These are phyloP conservation scores for Calidris pygmaea DNA, from an alignment of 2,113 vertebrate species.

Conservation along the genomic window DNA sequence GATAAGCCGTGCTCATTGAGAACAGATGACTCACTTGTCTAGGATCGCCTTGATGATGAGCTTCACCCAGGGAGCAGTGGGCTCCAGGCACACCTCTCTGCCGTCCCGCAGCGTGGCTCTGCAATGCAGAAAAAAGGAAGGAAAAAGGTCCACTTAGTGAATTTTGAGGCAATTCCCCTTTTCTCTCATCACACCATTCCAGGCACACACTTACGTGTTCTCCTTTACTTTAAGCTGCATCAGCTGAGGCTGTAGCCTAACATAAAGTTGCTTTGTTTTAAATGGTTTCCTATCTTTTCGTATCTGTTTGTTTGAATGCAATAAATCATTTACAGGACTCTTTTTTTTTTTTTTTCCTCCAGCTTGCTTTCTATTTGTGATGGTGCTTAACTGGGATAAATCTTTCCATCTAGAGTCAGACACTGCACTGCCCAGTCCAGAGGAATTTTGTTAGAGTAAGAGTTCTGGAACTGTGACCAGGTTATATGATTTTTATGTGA, in stretches of 20 bases:
- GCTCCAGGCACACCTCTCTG: slow-evolving; percentile 67
- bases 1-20: background rate
- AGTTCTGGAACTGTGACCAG: background rate
- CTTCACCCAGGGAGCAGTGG: slow-evolving; percentile 70
- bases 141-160: background rate
- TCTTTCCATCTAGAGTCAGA: background rate
- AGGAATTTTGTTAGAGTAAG: background rate
- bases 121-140: background rate
- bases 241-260: background rate
- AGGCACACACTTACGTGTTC: fast-evolving
- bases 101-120: slow-evolving; percentile 62
- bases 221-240: background rate
- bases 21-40: slow-evolving; percentile 54
- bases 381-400: background rate
- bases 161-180: background rate
- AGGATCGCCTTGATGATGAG: slow-evolving; percentile 59
- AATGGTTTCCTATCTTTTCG: background rate
- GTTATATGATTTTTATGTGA: background rate
- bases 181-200: background rate
- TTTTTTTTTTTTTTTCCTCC: background rate
- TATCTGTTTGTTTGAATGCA: background rate
- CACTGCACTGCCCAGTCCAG: background rate
- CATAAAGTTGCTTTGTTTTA: background rate
- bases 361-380: background rate
- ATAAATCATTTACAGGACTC: background rate